Percentiles rank a stretch among this genome's conserved stretches.
phyloP scores from a whole-genome alignment of 2,888 invertebrate genomes.

The Heliconius ethilla region DNA sequence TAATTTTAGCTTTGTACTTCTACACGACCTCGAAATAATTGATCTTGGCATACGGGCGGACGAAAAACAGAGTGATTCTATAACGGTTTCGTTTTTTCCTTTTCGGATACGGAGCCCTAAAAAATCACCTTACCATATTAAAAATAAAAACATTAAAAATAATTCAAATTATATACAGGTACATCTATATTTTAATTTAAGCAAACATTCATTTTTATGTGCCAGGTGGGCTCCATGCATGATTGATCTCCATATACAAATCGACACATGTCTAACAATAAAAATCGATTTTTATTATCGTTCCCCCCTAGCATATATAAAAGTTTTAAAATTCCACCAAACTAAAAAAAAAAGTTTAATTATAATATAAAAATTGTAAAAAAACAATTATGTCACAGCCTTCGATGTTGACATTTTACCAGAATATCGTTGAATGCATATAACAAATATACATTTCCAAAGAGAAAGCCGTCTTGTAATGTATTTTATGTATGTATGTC shows the following conservation, averaged over 20 bases:
- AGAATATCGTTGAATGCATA: conserved; percentile 5
- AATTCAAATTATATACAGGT: not conserved
- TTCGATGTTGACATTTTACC: not conserved
- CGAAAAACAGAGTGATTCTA: too few relatives aligned
- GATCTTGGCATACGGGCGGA: too few relatives aligned
- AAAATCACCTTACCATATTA: too few relatives aligned
- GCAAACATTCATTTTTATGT: not conserved
- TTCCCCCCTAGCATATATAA: not conserved
- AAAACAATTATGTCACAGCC: not conserved
- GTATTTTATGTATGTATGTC: conserved; percentile 35
- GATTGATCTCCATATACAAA: conserved; percentile 8
- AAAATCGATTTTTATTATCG: not conserved
- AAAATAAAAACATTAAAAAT: not conserved
- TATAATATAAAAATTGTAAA: not conserved
- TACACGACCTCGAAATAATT: too few relatives aligned
- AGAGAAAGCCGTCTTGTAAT: conserved; percentile 41
- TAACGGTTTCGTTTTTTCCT: too few relatives aligned
- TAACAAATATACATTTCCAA: conserved; percentile 2
- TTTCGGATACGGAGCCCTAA: too few relatives aligned
- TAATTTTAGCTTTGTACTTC: too few relatives aligned
- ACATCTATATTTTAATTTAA: not conserved
- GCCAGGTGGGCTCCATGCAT: conserved; percentile 32
- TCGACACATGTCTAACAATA: not conserved
- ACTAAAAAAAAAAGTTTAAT: not conserved
- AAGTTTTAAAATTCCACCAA: too few relatives aligned